Evolutionary conservation across 2,113 vertebrate genomes (phyloP).

Genomic region (Spermophilus dauricus): DNA sequence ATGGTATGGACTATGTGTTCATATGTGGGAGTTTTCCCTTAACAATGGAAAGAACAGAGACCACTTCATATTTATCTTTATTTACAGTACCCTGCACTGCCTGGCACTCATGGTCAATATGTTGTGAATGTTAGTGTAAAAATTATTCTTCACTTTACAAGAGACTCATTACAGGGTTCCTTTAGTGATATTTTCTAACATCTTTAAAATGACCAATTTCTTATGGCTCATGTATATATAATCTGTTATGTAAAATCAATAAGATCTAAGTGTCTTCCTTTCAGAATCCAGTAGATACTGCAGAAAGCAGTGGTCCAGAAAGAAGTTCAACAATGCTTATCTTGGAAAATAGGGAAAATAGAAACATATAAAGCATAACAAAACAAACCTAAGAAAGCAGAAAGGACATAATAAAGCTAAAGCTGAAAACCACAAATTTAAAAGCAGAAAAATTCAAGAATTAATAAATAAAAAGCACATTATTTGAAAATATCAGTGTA

Average conservation of each 20-base stretch:
- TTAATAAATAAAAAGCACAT: background rate
- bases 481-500: slow-evolving; percentile 15
- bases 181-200: background rate
- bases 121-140: background rate
- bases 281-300: background rate
- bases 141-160: background rate
- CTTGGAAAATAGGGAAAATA: background rate
- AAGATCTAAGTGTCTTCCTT: background rate
- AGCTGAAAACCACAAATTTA: slow-evolving; percentile 22
- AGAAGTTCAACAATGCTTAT: slow-evolving; percentile 2
- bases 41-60: background rate
- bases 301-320: background rate
- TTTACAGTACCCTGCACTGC: background rate
- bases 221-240: background rate
- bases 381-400: background rate
- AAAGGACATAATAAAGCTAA: background rate
- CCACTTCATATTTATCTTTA: background rate
- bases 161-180: background rate
- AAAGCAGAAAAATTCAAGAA: slow-evolving; percentile 18
- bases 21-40: background rate
- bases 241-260: background rate
- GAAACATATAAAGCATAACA: background rate
- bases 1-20: background rate
- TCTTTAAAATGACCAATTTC: slow-evolving; percentile 20
- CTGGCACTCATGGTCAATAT: background rate